Evolutionary conservation across 1,140 invertebrate species (phyloP).

Genomic region (Acromyrmex heyeri): DNA sequence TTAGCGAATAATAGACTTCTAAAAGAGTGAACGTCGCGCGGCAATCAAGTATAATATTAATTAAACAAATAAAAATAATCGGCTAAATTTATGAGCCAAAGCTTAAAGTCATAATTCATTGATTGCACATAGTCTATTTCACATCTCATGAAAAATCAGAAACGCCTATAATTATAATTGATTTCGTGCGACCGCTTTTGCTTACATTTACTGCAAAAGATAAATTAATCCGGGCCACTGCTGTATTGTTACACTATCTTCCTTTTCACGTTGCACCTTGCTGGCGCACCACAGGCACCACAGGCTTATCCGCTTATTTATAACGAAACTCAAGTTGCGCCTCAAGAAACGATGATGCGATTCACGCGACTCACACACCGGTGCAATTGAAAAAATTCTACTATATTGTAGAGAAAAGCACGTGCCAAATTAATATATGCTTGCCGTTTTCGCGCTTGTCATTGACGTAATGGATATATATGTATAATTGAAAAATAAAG

Average conservation of each 20-base stretch:
- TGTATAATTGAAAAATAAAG: not conserved
- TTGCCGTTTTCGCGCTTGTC: slow-evolving; percentile 55
- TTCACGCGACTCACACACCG: not conserved
- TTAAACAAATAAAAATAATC: slow-evolving; percentile 63
- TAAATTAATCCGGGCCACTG: slow-evolving; percentile 40
- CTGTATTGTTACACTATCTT: slow-evolving; percentile 2
- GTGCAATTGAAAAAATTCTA: slow-evolving; percentile 32
- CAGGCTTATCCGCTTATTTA: slow-evolving; percentile 49
- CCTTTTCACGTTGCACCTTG: slow-evolving; percentile 25
- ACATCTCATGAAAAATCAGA: slow-evolving; percentile 21
- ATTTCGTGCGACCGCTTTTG: not conserved
- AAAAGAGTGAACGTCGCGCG: slow-evolving; percentile 43
- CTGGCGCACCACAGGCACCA: not conserved
- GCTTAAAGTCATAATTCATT: slow-evolving; percentile 39
- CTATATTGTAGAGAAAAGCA: not conserved
- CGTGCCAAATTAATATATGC: slow-evolving; percentile 40
- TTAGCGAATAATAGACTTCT: slow-evolving; percentile 60
- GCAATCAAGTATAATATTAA: slow-evolving; percentile 55
- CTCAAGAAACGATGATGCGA: slow-evolving; percentile 55
- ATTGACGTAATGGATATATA: slow-evolving; percentile 41
- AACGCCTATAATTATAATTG: slow-evolving; percentile 9
- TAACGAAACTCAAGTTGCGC: slow-evolving; percentile 25
- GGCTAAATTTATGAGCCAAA: slow-evolving; percentile 23
- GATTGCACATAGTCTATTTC: not conserved
- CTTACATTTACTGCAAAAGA: slow-evolving; percentile 22